Conservation (phyloP, 2,888 invertebrate genomes). For the Geophilus truncorum region DNA sequence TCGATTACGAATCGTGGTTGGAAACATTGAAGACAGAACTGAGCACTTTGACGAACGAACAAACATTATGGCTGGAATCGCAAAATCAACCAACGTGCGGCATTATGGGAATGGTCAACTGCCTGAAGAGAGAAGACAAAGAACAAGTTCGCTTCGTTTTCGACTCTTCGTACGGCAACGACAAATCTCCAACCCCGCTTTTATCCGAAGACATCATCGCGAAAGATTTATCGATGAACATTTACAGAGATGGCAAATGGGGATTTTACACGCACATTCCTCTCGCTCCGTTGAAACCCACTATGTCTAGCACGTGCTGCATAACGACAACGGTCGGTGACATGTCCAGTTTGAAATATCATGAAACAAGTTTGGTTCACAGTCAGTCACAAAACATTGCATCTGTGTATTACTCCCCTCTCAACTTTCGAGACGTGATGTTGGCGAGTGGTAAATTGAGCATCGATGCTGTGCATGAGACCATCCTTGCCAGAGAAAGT, state of each 20-base stretch:
- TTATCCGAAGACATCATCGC: slow-evolving; percentile 42
- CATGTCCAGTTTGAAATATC: slow-evolving; percentile 85
- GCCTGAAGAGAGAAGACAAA: slow-evolving; percentile 80
- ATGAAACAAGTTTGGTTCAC: slow-evolving; percentile 71
- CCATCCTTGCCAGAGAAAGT: slow-evolving; percentile 47
- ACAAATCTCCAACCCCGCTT: not conserved
- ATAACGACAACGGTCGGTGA: slow-evolving; percentile 72
- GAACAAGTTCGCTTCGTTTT: slow-evolving; percentile 65
- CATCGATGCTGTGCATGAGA: slow-evolving; percentile 72
- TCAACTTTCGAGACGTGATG: slow-evolving; percentile 99
- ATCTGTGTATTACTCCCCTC: slow-evolving; percentile 83
- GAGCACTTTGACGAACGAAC: slow-evolving; percentile 53
- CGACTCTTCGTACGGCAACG: slow-evolving; percentile 49
- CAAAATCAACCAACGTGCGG: slow-evolving; percentile 67
- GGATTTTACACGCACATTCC: slow-evolving; percentile 80
- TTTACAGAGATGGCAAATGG: slow-evolving; percentile 74
- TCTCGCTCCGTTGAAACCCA: slow-evolving; percentile 47
- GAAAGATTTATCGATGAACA: slow-evolving; percentile 79
- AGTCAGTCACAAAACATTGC: slow-evolving; percentile 55
- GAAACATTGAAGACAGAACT: slow-evolving; percentile 71
- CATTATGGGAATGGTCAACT: slow-evolving; percentile 81
- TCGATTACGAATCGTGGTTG: slow-evolving; percentile 69
- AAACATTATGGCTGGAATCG: slow-evolving; percentile 58
- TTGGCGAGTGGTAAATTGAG: slow-evolving; percentile 94
- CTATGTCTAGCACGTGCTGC: slow-evolving; percentile 52